Percentiles rank a stretch among this genome's conserved stretches.
Conservation (phyloP, 2,888 invertebrate species). For the Conops quadrifasciatus region DNA sequence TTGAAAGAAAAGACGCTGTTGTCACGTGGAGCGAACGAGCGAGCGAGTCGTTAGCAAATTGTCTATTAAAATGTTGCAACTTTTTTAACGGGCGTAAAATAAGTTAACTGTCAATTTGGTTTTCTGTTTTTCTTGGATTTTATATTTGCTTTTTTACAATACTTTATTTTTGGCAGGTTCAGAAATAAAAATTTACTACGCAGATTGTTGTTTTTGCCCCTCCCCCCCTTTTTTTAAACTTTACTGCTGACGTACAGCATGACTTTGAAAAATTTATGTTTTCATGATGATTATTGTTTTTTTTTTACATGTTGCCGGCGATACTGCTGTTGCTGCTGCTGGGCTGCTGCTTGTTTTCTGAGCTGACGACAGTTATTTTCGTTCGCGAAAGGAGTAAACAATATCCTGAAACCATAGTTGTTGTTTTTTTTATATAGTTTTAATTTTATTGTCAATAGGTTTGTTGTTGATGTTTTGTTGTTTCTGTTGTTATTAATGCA, state of each 20-base stretch:
- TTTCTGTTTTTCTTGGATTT: not conserved
- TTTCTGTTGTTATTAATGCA: not conserved
- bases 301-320: not conserved
- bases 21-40: too few relatives aligned
- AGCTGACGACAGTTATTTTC: not conserved
- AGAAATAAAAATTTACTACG: too few relatives aligned
- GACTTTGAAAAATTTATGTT: too few relatives aligned
- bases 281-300: too few relatives aligned
- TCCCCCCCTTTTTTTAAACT: too few relatives aligned
- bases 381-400: too few relatives aligned
- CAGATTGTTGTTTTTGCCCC: too few relatives aligned
- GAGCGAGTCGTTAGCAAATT: not conserved
- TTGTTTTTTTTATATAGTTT: not conserved
- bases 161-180: too few relatives aligned
- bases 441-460: too few relatives aligned
- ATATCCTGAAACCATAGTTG: not conserved
- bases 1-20: not conserved
- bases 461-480: constrained; percentile 3
- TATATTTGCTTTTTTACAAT: not conserved
- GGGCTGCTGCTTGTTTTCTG: not conserved
- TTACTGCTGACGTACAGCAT: too few relatives aligned
- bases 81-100: too few relatives aligned
- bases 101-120: not conserved
- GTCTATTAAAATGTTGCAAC: not conserved
- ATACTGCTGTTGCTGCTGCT: not conserved